Evolutionary conservation across 2,113 vertebrate genomes (phyloP).

Genomic region (Paradoxurus hermaphroditus): DNA sequence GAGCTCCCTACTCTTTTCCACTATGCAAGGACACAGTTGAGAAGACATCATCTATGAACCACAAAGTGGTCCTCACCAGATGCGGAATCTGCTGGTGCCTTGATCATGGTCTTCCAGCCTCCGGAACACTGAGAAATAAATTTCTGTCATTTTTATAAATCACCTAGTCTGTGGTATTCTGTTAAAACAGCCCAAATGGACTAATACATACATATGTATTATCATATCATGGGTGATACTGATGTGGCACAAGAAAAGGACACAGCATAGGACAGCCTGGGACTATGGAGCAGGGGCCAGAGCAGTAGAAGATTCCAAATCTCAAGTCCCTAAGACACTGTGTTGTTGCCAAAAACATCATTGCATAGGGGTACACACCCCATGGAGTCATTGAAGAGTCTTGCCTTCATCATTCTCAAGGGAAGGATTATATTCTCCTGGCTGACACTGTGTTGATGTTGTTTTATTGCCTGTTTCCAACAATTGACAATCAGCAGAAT

Average conservation of each 20-base stretch:
- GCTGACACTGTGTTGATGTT: neutral
- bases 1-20: neutral
- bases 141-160: neutral
- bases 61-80: neutral
- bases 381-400: neutral
- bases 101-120: neutral
- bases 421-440: neutral
- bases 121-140: neutral
- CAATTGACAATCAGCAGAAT: neutral
- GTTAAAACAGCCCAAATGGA: neutral
- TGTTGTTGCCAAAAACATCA: neutral
- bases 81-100: neutral
- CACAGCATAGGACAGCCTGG: neutral
- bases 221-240: neutral
- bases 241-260: neutral
- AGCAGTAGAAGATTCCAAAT: neutral
- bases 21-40: neutral
- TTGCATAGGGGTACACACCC: neutral
- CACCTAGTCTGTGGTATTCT: neutral
- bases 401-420: neutral
- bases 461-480: neutral
- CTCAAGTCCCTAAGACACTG: neutral
- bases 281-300: neutral
- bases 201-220: neutral
- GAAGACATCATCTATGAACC: neutral